Conservation (phyloP, 2,888 invertebrate genomes). For the Cephus nigrinus region DNA sequence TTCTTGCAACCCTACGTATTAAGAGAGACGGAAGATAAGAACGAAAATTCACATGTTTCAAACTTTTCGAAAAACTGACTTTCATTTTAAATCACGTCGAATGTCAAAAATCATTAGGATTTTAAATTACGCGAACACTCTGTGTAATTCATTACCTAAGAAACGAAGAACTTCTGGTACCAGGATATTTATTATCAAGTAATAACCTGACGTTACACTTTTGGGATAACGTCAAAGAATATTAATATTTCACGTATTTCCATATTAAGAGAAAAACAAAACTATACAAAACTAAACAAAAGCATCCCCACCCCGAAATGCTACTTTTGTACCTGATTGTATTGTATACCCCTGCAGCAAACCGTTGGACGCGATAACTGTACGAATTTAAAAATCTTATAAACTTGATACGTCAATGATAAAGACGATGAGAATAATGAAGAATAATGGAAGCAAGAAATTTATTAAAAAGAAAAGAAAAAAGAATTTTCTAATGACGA, state of each 20-base stretch:
- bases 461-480: not conserved
- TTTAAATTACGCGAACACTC: not conserved
- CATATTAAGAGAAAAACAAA: not conserved
- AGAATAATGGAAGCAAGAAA: conserved; percentile 17
- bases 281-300: not conserved
- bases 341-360: conserved; percentile 42
- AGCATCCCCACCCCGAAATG: conserved; percentile 36
- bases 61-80: not conserved
- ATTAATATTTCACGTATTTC: not conserved
- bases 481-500: not conserved
- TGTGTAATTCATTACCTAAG: not conserved
- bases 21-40: not conserved
- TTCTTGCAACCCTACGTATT: conserved; percentile 19
- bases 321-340: conserved; percentile 58
- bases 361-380: conserved; percentile 24
- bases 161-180: not conserved
- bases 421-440: conserved; percentile 18
- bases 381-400: conserved; percentile 4
- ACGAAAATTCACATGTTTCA: not conserved
- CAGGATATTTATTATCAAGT: not conserved
- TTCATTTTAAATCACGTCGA: not conserved
- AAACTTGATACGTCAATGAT: not conserved
- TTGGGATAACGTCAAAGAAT: not conserved
- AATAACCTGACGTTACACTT: not conserved
- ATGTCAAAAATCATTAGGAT: not conserved